Conservation (phyloP, 2,888 invertebrate genomes). For the Drosophila prolongata region DNA sequence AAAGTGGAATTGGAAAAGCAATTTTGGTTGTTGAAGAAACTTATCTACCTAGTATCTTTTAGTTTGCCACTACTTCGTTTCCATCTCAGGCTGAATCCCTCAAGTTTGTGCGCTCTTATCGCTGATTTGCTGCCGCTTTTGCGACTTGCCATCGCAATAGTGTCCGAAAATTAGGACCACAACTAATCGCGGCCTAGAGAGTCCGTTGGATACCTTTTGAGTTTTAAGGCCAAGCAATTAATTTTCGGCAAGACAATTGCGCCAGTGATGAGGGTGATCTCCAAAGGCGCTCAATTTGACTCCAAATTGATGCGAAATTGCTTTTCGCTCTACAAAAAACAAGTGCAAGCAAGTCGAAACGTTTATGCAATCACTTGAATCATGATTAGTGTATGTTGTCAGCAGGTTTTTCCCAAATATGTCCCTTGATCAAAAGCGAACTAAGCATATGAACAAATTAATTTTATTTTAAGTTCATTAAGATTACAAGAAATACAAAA, state of each 20-base stretch:
- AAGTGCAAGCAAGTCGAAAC: constrained; percentile 27
- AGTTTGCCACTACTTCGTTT: neutral
- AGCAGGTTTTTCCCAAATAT: no score
- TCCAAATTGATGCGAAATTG: constrained; percentile 36
- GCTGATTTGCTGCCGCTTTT: constrained; percentile 44
- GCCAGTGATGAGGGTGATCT: constrained; percentile 56
- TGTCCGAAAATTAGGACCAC: constrained; percentile 51
- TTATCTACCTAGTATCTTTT: neutral
- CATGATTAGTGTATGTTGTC: neutral
- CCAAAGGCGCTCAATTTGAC: constrained; percentile 50
- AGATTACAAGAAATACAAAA: no score
- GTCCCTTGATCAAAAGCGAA: no score
- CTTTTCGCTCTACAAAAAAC: constrained; percentile 33
- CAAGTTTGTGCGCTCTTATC: constrained; percentile 61
- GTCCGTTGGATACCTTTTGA: constrained; percentile 48
- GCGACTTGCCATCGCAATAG: constrained; percentile 42
- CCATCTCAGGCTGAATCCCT: constrained; percentile 11
- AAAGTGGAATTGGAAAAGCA: constrained; percentile 17
- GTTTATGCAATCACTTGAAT: constrained; percentile 33
- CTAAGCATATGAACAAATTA: no score
- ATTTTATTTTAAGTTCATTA: no score
- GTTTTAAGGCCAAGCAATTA: constrained; percentile 66
- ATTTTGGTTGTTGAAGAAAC: neutral
- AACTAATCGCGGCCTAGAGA: constrained; percentile 69
- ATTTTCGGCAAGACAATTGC: constrained; percentile 62